phyloP scores from a whole-genome alignment of 2,797 vertebrate species.

The Heliangelus exortis region DNA sequence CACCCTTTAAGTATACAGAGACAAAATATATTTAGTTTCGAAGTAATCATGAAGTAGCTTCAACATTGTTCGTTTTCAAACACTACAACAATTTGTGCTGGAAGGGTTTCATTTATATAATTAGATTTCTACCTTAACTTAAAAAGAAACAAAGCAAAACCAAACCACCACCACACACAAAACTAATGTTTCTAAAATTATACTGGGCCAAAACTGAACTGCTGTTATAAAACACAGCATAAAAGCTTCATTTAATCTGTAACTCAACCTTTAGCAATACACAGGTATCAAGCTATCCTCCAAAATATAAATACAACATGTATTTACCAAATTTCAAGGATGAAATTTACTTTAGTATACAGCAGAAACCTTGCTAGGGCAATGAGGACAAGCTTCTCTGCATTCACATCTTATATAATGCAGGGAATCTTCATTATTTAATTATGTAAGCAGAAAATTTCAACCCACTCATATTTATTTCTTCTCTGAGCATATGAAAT shows the following conservation, averaged over 20 bases:
- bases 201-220: background rate
- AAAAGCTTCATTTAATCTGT: background rate
- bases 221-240: background rate
- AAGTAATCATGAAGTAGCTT: background rate
- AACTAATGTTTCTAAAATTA: background rate
- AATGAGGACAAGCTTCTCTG: background rate
- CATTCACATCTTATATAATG: background rate
- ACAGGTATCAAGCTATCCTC: background rate
- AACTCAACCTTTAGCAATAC: background rate
- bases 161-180: background rate
- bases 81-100: background rate
- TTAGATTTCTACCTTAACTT: background rate
- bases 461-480: conserved; percentile 30
- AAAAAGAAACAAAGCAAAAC: background rate
- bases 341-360: background rate
- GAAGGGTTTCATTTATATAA: background rate
- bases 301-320: background rate
- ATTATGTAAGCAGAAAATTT: conserved; percentile 26
- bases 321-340: background rate
- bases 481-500: conserved; percentile 12
- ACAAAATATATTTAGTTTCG: background rate
- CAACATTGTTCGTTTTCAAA: background rate
- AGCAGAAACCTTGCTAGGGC: background rate
- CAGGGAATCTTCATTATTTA: conserved; percentile 40
- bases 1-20: background rate